Base-by-base conservation (phyloP, 2,888 invertebrate species). In the Dryococelus australis region DNA sequence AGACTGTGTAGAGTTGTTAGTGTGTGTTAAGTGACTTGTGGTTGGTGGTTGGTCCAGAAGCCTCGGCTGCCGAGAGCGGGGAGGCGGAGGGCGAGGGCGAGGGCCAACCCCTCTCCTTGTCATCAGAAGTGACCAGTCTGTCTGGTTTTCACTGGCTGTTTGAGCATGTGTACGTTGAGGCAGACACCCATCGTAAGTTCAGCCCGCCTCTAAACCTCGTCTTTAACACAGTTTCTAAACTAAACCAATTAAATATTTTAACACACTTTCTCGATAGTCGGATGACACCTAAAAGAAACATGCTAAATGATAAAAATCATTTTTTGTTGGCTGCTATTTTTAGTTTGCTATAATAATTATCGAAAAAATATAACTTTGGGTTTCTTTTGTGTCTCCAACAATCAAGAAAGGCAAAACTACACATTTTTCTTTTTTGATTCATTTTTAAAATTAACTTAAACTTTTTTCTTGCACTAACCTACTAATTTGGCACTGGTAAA, bases 81-180 rank as follows among this genome's bases (percentile, higher is more conserved):
- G 65, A 65, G 65, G 65, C 65, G 20, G 65, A 65, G 20, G 65
- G 65, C n/a, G 6, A 8, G n/a, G 65, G 65, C 65, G 65, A 65
- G 65, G 65, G 65, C 65, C 65, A 65, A 20, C 65, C 65, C n/a
- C 65, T 65, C n/a, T 65, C 65, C 83, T 83, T 43, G 83, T 83
- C 83, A 35, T 28, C 83, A 10, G 87, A 87, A 43, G 87, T 87
- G 24, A 80, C 93, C 81, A 95, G 95, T 90, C 91, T 95, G 81
- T 92, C 95, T 85, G 95, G 95, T 85, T 92, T 96, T 87, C 95
- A 95, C 91, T 95, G 95, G 94, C 92, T 95, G 86, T 96, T 95
- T 91, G 94, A 94, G 88, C 92, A 90, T 91, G 91, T 91, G 13
- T 91, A 91, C 88, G 91, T 91, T 88, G 91, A 91, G 87, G 89